phyloP scores from a whole-genome alignment of 2,113 vertebrate genomes.

The Syrmaticus mikado region DNA sequence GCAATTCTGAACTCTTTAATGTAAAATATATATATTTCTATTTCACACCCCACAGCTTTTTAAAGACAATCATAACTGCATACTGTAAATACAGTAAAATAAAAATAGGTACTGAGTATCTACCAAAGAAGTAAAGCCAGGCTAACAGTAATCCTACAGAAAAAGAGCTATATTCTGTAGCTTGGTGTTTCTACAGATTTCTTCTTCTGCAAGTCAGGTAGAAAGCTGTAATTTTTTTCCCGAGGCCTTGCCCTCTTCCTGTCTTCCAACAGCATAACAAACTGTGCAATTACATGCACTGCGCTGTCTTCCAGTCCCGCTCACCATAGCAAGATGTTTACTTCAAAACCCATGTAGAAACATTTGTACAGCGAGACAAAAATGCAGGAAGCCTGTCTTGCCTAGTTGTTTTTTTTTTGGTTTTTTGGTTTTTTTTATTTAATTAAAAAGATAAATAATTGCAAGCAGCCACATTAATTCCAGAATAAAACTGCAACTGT shows the following conservation, averaged over 20 bases:
- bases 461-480: neutral
- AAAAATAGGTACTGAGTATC: conserved; percentile 10
- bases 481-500: neutral
- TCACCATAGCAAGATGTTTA: neutral
- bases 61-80: conserved; percentile 32
- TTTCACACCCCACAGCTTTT: conserved; percentile 59
- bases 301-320: neutral
- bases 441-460: conserved; percentile 43
- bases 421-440: neutral
- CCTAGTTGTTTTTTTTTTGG: neutral
- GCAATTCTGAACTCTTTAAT: conserved; percentile 41
- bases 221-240: neutral
- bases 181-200: neutral
- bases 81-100: conserved; percentile 35
- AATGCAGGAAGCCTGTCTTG: neutral
- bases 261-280: neutral
- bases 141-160: neutral
- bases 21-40: conserved; percentile 44
- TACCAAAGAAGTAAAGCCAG: neutral
- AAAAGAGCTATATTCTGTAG: neutral
- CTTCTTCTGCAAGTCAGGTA: neutral
- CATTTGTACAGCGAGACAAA: neutral
- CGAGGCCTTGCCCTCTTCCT: neutral
- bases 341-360: neutral
- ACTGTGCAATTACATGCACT: neutral